phyloP scores from a whole-genome alignment of 2,113 vertebrate genomes.

The Gymnobelideus leadbeateri region DNA sequence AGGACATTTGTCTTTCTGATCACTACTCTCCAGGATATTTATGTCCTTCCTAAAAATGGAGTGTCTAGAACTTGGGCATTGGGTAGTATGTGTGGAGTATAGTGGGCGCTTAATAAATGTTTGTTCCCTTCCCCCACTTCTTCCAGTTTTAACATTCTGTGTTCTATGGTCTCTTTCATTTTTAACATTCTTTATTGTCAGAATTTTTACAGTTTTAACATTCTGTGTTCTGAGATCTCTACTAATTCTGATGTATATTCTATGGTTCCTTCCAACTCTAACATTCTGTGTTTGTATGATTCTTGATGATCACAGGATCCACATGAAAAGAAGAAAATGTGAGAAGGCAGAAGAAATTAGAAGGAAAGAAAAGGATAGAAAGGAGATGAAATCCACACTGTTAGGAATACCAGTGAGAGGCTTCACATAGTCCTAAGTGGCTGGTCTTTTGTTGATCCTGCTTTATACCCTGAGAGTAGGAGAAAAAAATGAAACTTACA shows the following conservation, averaged over 20 bases:
- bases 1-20: neutral
- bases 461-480: neutral
- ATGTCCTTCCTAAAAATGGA: neutral
- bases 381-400: neutral
- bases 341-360: neutral
- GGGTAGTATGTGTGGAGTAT: neutral
- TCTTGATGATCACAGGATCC: neutral
- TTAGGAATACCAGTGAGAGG: neutral
- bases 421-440: neutral
- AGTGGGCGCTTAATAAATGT: neutral
- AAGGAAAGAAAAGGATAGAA: neutral
- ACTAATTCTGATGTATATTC: neutral
- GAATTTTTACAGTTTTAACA: neutral
- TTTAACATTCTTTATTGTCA: neutral
- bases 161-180: neutral
- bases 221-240: neutral
- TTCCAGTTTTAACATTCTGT: neutral
- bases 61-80: neutral
- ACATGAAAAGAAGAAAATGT: neutral
- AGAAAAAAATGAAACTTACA: neutral
- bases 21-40: neutral
- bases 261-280: neutral
- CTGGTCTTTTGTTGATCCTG: neutral
- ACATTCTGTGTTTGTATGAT: neutral
- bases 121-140: neutral